Base-by-base conservation (phyloP, 1,140 invertebrate genomes). In the Gryon sp. region DNA sequence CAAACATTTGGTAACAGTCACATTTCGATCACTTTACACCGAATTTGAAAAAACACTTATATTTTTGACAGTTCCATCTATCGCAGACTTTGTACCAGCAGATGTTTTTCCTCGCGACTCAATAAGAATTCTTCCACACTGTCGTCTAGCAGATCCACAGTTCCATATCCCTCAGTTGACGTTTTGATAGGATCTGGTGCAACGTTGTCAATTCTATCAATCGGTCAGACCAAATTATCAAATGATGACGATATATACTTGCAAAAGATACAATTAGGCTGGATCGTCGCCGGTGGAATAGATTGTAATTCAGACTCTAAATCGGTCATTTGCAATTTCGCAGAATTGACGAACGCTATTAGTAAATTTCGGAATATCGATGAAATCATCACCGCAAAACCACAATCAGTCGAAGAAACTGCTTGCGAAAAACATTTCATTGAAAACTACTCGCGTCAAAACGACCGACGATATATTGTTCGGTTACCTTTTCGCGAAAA, bases 81-180 rank as follows among this genome's bases (percentile, higher is more conserved):
- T 78, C 1, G 9, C 70, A 2, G 20, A 66, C 26, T 24, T 52
- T 3, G 16, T 57, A 2, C 76, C 79, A 1, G 36, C 43, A 16
- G 41, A 77, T 48, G 24, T 6, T 2, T 48, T 82, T 24, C 30
- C 48, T 7, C n/a, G 76, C 8, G 20, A 68, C 46, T 24, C 11
- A 5, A 12, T 80, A 6, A 16, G 62, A 11, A 72, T 80, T 24
- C 78, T 65, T n/a, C 0, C 2, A 0, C 72, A 80, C 15, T 18
- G 72, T 11, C 5, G 30, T 12, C 16, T 80, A 8, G 72, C 76
- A 1, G 74, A 82, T 43, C 66, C 70, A 5, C 6, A 59, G 6
- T 80, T 82, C 41, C 28, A 79, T 6, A 48, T 65, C 32, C 63
- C 76, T 20, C 59, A 32, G 28, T 80, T 2, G 46, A 80, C 28